Percentiles rank a stretch among this genome's conserved stretches.
Conservation (phyloP, 2,888 invertebrate species). For the Callinectes sapidus region DNA sequence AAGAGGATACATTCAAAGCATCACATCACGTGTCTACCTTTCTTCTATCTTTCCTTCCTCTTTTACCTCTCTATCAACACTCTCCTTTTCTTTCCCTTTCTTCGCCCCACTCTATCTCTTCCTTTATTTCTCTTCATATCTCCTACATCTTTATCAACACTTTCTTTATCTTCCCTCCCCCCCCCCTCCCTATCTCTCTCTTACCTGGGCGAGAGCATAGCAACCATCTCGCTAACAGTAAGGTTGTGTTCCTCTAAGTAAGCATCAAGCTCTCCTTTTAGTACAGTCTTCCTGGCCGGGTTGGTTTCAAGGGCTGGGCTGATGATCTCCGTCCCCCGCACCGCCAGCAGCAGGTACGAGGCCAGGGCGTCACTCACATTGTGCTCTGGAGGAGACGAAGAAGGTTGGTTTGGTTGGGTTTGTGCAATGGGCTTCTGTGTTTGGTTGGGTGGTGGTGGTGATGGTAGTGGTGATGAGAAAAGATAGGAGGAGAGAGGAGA, state of each 20-base stretch:
- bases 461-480: no score
- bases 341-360: conserved; percentile 63
- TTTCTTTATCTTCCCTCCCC: not conserved
- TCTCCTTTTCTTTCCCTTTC: not conserved
- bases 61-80: no score
- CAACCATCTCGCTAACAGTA: conserved; percentile 44
- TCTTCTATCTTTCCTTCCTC: no score
- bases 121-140: not conserved
- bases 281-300: not conserved
- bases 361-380: conserved; percentile 54
- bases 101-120: not conserved
- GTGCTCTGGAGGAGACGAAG: conserved; percentile 31
- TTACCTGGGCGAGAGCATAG: conserved; percentile 49
- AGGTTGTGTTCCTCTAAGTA: conserved; percentile 42
- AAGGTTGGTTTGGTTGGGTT: not conserved
- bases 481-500: not conserved
- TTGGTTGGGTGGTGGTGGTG: no score
- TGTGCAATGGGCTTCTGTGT: no score
- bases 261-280: conserved; percentile 2
- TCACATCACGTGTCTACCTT: no score
- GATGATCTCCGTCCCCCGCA: conserved; percentile 56
- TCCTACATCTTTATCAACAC: no score
- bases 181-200: not conserved
- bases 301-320: conserved; percentile 29
- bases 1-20: no score